Evolutionary conservation across 1,140 invertebrate species (phyloP), one percentile per base, ranked within the genome.

Genomic region (Apis dorsata): DNA sequence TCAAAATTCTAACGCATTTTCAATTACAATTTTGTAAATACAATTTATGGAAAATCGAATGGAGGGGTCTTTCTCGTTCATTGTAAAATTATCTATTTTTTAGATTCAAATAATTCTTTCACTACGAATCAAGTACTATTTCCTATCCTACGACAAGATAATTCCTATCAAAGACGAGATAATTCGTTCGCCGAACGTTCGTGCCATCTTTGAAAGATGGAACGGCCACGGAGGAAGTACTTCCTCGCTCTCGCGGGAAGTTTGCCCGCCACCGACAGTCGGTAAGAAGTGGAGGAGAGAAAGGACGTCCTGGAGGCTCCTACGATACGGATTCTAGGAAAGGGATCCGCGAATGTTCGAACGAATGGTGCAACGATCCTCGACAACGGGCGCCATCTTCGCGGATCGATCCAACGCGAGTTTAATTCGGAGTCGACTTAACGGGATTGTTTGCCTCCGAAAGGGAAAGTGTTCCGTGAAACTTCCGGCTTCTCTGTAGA

Each of bases 131-230:
- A 1, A 2, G 2, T 34, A 34, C 34, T 34, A 34, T 24, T 24
- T 24, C 24, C 24, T 24, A 24, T 24, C 24, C 24, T 24, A 24
- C 24, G 24, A 24, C 24, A 24, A 24, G 24, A 24, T 24, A 24
- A 24, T 24, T 24, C 24, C 24, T 24, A 24, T 63, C 12, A 12
- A 0, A 24, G 60, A 12, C 13, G n/a, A 63, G 11, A 28, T 17
- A 28, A 63, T 24, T 63, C 12, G 13, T 51, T 24, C 15, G 53
- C 19, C 28, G 15, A 24, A 76, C 3, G 49, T 44, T 44, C 34
- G 34, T 86, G 86, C 86, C 86, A 87, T 87, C 86, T 87, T 51
- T 86, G 60, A 59, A 66, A 59, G 49, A 72, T 15, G 24, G 81
- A 49, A 49, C 62, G 72, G 70, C 77, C 81, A 59, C 57, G 55